These are phyloP conservation scores for Nipponia nippon DNA, from an alignment of 2,113 vertebrate genomes.

Conservation along the genomic window DNA sequence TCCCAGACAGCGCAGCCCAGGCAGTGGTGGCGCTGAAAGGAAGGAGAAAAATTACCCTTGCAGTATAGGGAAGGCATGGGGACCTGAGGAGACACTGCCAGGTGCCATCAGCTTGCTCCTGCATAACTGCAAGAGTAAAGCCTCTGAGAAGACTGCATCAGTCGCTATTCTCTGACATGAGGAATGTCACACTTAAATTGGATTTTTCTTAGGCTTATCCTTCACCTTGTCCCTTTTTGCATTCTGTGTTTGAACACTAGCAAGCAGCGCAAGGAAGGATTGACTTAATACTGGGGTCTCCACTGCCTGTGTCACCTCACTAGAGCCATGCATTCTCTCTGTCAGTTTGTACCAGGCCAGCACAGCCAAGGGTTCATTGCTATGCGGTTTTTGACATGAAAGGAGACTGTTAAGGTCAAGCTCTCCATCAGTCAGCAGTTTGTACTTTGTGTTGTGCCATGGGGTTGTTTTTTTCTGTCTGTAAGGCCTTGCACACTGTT, in stretches of 20 bases:
- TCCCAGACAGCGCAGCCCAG: neutral
- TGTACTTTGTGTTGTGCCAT: neutral
- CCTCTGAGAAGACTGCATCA: neutral
- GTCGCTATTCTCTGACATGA: neutral
- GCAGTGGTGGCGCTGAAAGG: neutral
- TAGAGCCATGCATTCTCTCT: neutral
- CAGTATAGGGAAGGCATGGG: neutral
- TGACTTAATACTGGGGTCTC: neutral
- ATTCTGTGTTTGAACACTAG: neutral
- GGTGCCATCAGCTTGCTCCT: neutral
- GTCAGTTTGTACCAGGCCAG: neutral
- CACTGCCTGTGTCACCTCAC: neutral
- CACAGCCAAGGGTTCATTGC: neutral
- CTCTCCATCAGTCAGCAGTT: neutral
- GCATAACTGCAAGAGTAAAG: neutral
- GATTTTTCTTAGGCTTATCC: neutral
- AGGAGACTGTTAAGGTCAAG: neutral
- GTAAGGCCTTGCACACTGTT: neutral
- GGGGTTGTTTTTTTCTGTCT: neutral
- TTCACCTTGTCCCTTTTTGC: neutral
- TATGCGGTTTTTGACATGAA: neutral
- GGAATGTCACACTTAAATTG: neutral
- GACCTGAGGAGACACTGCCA: neutral
- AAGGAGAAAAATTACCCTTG: neutral
- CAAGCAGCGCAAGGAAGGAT: neutral